Evolutionary conservation across 2,888 invertebrate genomes (phyloP), one percentile per base, ranked within the genome.

Genomic region (Drosophila cognata): DNA sequence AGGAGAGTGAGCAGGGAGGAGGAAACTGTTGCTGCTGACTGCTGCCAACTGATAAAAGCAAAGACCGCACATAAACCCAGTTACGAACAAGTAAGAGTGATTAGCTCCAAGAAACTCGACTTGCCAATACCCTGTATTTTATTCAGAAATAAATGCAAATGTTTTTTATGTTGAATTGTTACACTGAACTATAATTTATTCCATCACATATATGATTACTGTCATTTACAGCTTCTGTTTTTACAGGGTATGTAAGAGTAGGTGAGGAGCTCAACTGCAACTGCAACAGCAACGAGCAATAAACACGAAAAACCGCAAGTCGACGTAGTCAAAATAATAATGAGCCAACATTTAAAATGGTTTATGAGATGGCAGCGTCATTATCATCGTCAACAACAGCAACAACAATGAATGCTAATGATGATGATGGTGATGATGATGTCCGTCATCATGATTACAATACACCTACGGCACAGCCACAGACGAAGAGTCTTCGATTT

Each of bases 311-410:
- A 85, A 88, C 85, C 89, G 88, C 89, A 88, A 78, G 63, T 50
- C 82, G 63, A 84, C 83, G 82, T 61, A 89, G 88, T 84, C 90
- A 88, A 85, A 85, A 85, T 85, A 82, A 88, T 85, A 85, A 85
- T 85, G 82, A 85, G 85, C 57, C 88, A 84, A 89, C 85, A 84
- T 84, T 89, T 88, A 84, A 88, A 89, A 88, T 82, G 80, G 68
- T 84, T 89, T 88, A 88, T 88, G 85, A 69, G 82, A 67, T 74
- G 79, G 76, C 36, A 68, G 51, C 71, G 33, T 68, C 79, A 71
- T 69, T 28, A 79, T 78, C 63, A 53, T 53, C 75, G 43, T 25
- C 64, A 35, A 28, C 60, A 38, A 29, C 64, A 38, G 38, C 60
- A 51, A 31, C 31, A 55, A 35, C 16, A 51, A 25, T 16, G 50